phyloP scores from a whole-genome alignment of 1,140 invertebrate genomes.

The Doryteuthis pealeii region DNA sequence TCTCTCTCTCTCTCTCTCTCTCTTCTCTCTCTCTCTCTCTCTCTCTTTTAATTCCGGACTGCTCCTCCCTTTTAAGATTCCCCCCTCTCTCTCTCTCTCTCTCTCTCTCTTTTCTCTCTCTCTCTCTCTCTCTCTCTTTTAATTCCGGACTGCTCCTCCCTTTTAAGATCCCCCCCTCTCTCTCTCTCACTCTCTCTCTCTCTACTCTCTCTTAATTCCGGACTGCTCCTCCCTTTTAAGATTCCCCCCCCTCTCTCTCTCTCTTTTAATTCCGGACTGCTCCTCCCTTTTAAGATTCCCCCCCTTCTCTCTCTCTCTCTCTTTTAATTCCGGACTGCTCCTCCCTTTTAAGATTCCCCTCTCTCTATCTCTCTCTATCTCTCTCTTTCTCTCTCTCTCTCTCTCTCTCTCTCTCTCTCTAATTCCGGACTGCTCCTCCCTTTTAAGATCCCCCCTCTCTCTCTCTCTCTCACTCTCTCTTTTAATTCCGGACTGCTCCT shows the following conservation, averaged over 20 bases:
- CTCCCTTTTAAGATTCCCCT: not conserved
- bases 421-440: not conserved
- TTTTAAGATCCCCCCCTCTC: too few relatives aligned
- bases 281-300: not conserved
- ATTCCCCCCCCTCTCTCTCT: not conserved
- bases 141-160: not conserved
- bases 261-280: not conserved
- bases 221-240: not conserved
- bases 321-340: not conserved
- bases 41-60: too few relatives aligned
- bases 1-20: not conserved
- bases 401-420: not conserved
- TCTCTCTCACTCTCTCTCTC: not conserved
- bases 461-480: not conserved
- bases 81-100: not conserved
- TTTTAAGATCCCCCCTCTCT: not conserved
- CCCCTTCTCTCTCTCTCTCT: not conserved
- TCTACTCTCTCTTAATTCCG: not conserved
- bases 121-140: not conserved
- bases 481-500: not conserved
- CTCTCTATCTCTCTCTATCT: not conserved
- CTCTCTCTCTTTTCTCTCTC: too few relatives aligned
- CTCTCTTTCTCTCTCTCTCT: not conserved
- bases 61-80: not conserved
- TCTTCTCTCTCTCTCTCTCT: not conserved